Percentiles rank a stretch among this genome's conserved stretches.
Evolutionary conservation across 23 tunicate species (phyloP).

Genomic region (Trididemnum clinides): DNA sequence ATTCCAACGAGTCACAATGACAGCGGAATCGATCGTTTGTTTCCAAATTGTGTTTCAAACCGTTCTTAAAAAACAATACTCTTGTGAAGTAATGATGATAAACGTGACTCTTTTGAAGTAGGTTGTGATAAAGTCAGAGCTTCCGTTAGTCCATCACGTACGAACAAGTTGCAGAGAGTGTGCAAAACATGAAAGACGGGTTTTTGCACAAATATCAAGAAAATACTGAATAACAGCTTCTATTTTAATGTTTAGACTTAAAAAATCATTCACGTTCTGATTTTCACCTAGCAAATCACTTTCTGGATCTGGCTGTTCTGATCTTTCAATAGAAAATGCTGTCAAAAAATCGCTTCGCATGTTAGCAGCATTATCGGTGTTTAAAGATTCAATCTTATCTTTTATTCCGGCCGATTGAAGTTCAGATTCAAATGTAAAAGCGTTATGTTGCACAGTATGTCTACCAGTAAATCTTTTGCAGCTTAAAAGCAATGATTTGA

Average conservation of each 20-base stretch:
- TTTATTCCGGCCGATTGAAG: neutral
- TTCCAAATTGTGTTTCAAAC: neutral
- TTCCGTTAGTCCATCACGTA: neutral
- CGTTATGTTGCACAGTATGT: slow-evolving; percentile 4
- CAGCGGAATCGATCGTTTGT: neutral
- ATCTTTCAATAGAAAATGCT: neutral
- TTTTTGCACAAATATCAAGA: neutral
- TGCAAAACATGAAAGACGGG: neutral
- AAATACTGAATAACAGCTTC: neutral
- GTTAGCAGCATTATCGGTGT: slow-evolving; percentile 24
- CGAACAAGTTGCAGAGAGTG: neutral
- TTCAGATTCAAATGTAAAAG: neutral
- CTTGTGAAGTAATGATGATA: neutral
- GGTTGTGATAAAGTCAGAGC: neutral
- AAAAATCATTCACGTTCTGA: neutral
- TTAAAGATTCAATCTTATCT: neutral
- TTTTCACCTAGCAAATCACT: neutral
- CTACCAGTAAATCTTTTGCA: neutral
- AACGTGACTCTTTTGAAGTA: slow-evolving; percentile 2
- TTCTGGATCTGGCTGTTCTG: neutral
- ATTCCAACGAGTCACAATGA: slow-evolving; percentile 1
- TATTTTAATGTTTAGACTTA: neutral
- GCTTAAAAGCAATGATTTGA: neutral
- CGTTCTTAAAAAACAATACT: neutral
- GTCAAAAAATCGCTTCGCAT: neutral